These are phyloP conservation scores for Callaeas wilsoni DNA, from an alignment of 2,113 vertebrate species.

Conservation along the genomic window DNA sequence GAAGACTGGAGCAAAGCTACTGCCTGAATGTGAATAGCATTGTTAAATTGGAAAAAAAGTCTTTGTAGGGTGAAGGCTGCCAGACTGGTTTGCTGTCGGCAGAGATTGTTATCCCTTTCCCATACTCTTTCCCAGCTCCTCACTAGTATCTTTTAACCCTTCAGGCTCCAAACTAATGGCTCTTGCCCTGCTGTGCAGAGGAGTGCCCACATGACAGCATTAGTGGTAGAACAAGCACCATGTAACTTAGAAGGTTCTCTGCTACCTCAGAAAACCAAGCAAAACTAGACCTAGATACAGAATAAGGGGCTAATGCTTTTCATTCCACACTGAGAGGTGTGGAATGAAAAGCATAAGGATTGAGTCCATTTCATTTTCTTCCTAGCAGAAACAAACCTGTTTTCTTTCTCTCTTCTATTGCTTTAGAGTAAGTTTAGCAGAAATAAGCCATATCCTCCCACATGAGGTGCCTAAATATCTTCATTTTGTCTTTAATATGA, in stretches of 20 bases:
- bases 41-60: neutral
- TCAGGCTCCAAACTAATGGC: neutral
- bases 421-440: neutral
- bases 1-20: neutral
- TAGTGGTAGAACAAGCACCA: neutral
- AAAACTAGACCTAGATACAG: neutral
- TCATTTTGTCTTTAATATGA: neutral
- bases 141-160: neutral
- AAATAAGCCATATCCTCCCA: neutral
- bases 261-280: neutral
- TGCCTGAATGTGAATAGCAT: neutral
- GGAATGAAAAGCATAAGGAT: neutral
- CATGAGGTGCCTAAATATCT: neutral
- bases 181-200: neutral
- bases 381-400: neutral
- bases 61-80: neutral
- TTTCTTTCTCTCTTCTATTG: neutral
- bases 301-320: neutral
- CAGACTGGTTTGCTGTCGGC: slow-evolving; percentile 12
- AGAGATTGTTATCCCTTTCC: neutral
- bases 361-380: neutral
- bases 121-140: neutral
- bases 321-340: neutral
- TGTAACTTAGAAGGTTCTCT: neutral
- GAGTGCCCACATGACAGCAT: neutral